Percentiles rank a stretch among this genome's conserved stretches.
phyloP scores from a whole-genome alignment of 2,888 invertebrate species.

The Micoletzkya japonica region DNA sequence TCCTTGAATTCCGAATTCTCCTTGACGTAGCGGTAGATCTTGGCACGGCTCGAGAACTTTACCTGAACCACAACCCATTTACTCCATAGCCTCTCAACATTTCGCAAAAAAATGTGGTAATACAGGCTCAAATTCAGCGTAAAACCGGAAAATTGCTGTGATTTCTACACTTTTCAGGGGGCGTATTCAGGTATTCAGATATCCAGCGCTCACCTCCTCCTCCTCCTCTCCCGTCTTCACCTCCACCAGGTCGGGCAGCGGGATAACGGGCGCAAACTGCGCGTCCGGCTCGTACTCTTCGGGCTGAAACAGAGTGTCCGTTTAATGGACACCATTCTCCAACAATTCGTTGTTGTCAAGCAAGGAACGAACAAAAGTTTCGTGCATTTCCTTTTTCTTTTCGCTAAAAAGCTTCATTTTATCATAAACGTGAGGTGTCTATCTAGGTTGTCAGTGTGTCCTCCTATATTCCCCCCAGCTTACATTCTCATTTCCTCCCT shows the following conservation, averaged over 20 bases:
- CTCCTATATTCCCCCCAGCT: background rate
- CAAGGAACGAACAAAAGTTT: no score
- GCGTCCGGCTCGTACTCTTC: constrained; percentile 51
- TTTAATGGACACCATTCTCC: no score
- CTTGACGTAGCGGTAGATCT: constrained; percentile 64
- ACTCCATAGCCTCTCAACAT: background rate
- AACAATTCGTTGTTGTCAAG: no score
- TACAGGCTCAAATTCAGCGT: no score
- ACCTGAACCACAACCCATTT: no score
- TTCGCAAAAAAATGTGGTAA: constrained; percentile 1
- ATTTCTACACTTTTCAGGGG: no score
- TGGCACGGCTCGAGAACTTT: constrained; percentile 65
- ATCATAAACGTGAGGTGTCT: no score
- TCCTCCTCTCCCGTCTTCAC: constrained; percentile 63
- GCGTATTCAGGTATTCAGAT: no score
- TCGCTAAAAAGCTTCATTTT: no score
- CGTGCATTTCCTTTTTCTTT: no score
- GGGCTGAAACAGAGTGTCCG: background rate
- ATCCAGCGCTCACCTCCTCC: constrained; percentile 48
- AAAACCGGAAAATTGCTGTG: no score
- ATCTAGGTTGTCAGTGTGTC: no score
- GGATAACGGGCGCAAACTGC: constrained; percentile 59
- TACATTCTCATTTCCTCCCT: constrained; percentile 33
- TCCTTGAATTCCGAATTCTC: constrained; percentile 66
- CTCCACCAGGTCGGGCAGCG: constrained; percentile 61